Conservation (phyloP, 2,113 vertebrate species). For the human (Homo sapiens) region DNA sequence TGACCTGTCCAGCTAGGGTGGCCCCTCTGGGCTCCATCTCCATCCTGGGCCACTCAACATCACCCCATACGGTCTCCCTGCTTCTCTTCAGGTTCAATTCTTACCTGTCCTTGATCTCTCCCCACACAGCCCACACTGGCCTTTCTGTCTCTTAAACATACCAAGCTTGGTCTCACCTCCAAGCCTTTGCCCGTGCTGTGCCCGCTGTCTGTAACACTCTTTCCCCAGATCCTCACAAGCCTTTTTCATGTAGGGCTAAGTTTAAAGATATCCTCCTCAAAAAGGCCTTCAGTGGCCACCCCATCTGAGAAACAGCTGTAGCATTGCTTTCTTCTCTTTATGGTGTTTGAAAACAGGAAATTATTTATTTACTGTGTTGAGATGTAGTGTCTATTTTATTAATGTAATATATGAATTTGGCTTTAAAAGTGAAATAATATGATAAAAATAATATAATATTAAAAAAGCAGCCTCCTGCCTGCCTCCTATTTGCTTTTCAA, state of each 20-base stretch:
- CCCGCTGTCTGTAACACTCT: neutral
- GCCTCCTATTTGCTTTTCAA: too few relatives aligned
- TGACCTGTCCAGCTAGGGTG: neutral
- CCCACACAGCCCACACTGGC: too few relatives aligned
- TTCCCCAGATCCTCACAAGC: neutral
- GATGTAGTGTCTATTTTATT: neutral
- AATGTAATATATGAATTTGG: neutral
- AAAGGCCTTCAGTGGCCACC: neutral
- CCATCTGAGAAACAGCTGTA: neutral
- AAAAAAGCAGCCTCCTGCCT: neutral
- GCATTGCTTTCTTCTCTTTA: neutral
- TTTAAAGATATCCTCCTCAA: neutral
- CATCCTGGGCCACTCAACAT: fast-evolving
- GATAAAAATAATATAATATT: neutral
- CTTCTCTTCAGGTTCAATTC: neutral
- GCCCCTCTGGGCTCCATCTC: neutral
- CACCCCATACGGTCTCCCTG: fast-evolving
- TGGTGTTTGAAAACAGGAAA: neutral
- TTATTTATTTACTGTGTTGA: neutral
- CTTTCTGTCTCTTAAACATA: neutral
- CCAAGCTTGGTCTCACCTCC: neutral
- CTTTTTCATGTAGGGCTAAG: neutral
- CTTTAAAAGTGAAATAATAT: neutral
- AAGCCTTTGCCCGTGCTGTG: neutral
- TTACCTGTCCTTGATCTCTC: neutral